Conservation (phyloP, 2,888 invertebrate genomes). For the Lordiphosa andalusiaca region DNA sequence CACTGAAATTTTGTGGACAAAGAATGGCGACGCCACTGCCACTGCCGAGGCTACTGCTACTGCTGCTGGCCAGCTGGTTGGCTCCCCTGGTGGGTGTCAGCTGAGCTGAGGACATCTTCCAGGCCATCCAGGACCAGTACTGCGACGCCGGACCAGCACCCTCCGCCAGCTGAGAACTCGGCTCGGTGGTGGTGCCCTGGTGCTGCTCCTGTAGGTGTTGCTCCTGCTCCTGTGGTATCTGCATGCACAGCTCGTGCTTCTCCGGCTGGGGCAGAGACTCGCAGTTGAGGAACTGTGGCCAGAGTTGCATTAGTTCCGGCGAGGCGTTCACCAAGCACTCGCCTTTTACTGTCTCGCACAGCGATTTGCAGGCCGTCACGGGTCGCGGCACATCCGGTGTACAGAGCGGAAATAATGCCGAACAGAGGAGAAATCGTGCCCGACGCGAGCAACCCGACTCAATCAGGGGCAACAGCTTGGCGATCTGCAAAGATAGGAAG, state of each 20-base stretch:
- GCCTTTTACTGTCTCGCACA: constrained; percentile 88
- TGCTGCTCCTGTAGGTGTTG: neutral
- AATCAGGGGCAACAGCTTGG: constrained; percentile 86
- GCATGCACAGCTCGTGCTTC: constrained; percentile 88
- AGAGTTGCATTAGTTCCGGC: constrained; percentile 85
- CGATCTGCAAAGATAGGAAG: constrained; percentile 83
- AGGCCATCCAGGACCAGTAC: constrained; percentile 10
- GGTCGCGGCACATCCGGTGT: constrained; percentile 91
- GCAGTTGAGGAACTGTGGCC: constrained; percentile 90
- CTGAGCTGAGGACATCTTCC: constrained; percentile 7
- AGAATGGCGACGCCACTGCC: constrained; percentile 63
- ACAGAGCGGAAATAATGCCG: constrained; percentile 94
- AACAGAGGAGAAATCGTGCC: constrained; percentile 92
- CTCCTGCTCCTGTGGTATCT: constrained; percentile 81
- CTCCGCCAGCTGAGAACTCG: neutral
- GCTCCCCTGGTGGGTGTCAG: constrained; percentile 16
- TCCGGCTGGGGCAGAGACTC: constrained; percentile 88
- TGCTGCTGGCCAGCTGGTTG: constrained; percentile 20
- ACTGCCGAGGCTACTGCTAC: constrained; percentile 36
- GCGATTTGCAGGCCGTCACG: constrained; percentile 91
- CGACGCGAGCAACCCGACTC: constrained; percentile 90
- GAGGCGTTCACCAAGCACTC: constrained; percentile 83
- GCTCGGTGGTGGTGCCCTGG: too few species aligned
- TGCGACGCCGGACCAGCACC: neutral
- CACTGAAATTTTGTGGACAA: constrained; percentile 84